phyloP scores from a whole-genome alignment of 2,888 invertebrate species.

The Parnassius smintheus region DNA sequence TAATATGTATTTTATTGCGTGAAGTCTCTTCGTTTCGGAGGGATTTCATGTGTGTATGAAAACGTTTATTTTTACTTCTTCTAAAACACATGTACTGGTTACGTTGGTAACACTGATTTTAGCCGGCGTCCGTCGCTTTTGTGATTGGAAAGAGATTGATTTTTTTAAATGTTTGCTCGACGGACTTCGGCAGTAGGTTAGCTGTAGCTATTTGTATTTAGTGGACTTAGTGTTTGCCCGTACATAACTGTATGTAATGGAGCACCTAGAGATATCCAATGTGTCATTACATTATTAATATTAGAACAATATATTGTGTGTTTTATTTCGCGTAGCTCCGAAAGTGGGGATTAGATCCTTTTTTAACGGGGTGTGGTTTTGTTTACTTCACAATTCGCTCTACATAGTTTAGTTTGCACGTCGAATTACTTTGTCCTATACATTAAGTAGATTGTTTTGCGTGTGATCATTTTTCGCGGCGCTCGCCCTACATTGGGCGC shows the following conservation, averaged over 20 bases:
- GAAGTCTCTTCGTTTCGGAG: neutral
- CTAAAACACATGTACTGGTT: conserved; percentile 57
- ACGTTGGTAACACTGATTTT: conserved; percentile 58
- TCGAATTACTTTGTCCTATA: conserved; percentile 42
- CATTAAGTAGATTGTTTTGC: conserved; percentile 40
- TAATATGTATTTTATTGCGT: conserved; percentile 28
- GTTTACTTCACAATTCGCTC: conserved; percentile 40
- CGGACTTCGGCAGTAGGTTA: conserved; percentile 56
- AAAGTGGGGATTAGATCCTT: conserved; percentile 54
- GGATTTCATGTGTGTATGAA: conserved; percentile 32
- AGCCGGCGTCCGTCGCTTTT: conserved; percentile 44
- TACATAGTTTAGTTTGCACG: conserved; percentile 49
- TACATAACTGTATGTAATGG: conserved; percentile 62
- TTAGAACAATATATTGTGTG: conserved; percentile 73
- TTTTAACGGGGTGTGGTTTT: conserved; percentile 54
- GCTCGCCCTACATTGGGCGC: conserved; percentile 32
- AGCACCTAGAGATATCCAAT: conserved; percentile 72
- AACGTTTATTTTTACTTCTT: conserved; percentile 43
- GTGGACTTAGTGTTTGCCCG: conserved; percentile 65
- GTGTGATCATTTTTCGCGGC: conserved; percentile 39
- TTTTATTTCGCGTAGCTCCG: conserved; percentile 68
- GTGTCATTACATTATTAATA: conserved; percentile 78
- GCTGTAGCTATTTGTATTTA: conserved; percentile 64
- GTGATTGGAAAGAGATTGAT: conserved; percentile 31
- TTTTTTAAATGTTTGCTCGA: conserved; percentile 35